These are phyloP conservation scores for Stigmatopora nigra DNA, from an alignment of 2,113 vertebrate species.

Conservation along the genomic window DNA sequence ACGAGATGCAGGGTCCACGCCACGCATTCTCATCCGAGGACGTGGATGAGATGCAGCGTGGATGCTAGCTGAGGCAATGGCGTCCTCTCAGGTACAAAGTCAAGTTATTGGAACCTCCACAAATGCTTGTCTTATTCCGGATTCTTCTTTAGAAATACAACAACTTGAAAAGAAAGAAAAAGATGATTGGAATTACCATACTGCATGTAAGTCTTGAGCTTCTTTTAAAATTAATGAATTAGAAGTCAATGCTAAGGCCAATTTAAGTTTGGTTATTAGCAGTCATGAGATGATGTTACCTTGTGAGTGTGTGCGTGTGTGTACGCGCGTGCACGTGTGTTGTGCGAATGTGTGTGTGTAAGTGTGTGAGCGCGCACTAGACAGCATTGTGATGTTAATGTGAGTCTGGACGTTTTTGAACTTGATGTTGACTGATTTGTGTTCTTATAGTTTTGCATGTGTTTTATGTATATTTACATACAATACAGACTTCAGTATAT, in stretches of 20 bases:
- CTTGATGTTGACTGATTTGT: slow-evolving; percentile 86
- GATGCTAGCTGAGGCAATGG: slow-evolving; percentile 37
- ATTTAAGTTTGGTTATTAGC: slow-evolving; percentile 67
- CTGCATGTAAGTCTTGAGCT: not conserved
- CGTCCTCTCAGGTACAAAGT: not conserved
- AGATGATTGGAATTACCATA: not conserved
- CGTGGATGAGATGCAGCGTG: slow-evolving; percentile 50
- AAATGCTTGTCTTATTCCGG: slow-evolving; percentile 21
- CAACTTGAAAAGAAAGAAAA: slow-evolving; percentile 2
- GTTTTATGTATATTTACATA: slow-evolving; percentile 48
- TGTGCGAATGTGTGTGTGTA: not conserved
- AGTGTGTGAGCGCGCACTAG: slow-evolving; percentile 53
- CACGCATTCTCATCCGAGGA: slow-evolving; percentile 39
- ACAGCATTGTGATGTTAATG: slow-evolving; percentile 85
- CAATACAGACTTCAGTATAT: no score
- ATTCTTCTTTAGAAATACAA: slow-evolving; percentile 18
- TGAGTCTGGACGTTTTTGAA: slow-evolving; percentile 81
- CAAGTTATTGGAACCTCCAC: not conserved
- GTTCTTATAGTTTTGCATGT: slow-evolving; percentile 50
- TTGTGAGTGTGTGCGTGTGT: slow-evolving; percentile 5
- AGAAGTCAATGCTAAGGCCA: not conserved
- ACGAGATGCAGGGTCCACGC: slow-evolving; percentile 48
- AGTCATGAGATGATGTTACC: slow-evolving; percentile 81
- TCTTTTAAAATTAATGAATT: not conserved
- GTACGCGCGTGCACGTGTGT: not conserved